These are phyloP conservation scores for Nematostella vectensis DNA, from an alignment of 92 coral and sea anemone genomes.

Conservation along the genomic window DNA sequence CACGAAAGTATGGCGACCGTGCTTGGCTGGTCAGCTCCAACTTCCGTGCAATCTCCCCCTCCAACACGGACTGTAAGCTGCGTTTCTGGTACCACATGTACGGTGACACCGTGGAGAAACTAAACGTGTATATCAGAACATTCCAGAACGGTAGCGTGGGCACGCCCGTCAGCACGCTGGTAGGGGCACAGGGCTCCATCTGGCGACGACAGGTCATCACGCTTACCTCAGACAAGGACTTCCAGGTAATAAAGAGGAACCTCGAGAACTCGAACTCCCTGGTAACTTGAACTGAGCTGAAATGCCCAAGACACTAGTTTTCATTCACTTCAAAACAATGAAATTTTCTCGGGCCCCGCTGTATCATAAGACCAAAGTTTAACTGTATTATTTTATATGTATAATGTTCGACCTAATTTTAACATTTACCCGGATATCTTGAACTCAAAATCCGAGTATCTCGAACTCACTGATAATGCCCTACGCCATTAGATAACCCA, in stretches of 20 bases:
- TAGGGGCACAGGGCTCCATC: constrained; percentile 77
- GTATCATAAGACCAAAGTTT: too few relatives aligned
- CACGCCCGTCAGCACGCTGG: constrained; percentile 39
- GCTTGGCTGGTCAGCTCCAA: constrained; percentile 91
- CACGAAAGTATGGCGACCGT: constrained; percentile 90
- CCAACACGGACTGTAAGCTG: constrained; percentile 58
- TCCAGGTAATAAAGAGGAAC: too few relatives aligned
- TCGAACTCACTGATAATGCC: too few relatives aligned
- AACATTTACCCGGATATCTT: too few relatives aligned
- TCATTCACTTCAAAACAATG: neutral
- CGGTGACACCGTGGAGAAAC: constrained; percentile 83
- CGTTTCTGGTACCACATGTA: constrained; percentile 98
- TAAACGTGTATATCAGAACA: constrained; percentile 69
- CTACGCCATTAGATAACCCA: too few relatives aligned
- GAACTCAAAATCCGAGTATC: too few relatives aligned
- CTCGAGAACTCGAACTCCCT: too few relatives aligned
- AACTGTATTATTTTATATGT: too few relatives aligned
- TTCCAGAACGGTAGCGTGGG: constrained; percentile 72
- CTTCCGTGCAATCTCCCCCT: constrained; percentile 52
- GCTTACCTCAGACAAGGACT: constrained; percentile 49
- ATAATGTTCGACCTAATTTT: too few relatives aligned
- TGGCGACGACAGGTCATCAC: constrained; percentile 77
- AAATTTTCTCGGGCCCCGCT: too few relatives aligned
- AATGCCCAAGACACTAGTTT: neutral
- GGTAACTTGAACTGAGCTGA: neutral